A percentile compares a stretch with the other conserved stretches of the same genome.
phyloP scores from a whole-genome alignment of 2,113 vertebrate species.

The cat (Felis catus) region F.catus_Fca126_mat1.0 CM031412.1:100631001-100631500 shows the following conservation, averaged over 20 bases:
- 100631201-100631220: not conserved
- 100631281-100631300: not conserved
- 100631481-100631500: not conserved
- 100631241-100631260: not conserved
- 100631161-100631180: conserved; percentile 19
- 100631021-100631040: not conserved
- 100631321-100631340: too few relatives aligned
- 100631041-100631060: not conserved
- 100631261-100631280: not conserved
- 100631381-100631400: too few relatives aligned
- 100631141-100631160: not conserved
- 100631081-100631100: not conserved
- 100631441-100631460: not conserved
- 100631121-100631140: not conserved
- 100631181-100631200: conserved; percentile 28
- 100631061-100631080: conserved; percentile 20
- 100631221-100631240: not conserved
- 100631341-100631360: too few relatives aligned
- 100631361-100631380: too few relatives aligned
- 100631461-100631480: not conserved
- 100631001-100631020: not conserved
- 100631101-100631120: not conserved
- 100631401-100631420: too few relatives aligned
- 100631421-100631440: too few relatives aligned
- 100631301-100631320: not conserved